These are phyloP conservation scores for Ctena decussata DNA, from an alignment of 2,888 invertebrate genomes.

Conservation along the genomic window DNA sequence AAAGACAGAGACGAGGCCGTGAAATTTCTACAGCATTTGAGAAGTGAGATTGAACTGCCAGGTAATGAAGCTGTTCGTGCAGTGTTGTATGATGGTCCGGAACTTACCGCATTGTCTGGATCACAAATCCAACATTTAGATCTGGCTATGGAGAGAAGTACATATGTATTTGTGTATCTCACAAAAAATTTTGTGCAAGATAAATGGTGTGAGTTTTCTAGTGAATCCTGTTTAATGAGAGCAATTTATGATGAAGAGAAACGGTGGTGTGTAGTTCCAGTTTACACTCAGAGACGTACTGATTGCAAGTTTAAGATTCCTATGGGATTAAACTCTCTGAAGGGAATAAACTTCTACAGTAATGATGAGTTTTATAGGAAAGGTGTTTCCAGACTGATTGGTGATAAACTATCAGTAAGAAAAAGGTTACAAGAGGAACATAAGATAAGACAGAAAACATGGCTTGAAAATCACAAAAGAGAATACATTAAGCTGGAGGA, in stretches of 20 bases:
- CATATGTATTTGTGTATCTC: conserved; percentile 78
- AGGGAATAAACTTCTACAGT: conserved; percentile 77
- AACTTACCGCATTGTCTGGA: conserved; percentile 49
- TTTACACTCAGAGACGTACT: conserved; percentile 69
- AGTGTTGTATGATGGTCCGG: conserved; percentile 67
- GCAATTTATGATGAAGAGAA: conserved; percentile 75
- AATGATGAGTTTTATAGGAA: conserved; percentile 74
- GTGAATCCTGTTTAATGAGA: conserved; percentile 77
- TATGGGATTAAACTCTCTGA: conserved; percentile 75
- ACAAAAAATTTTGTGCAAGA: conserved; percentile 73
- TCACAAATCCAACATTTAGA: conserved; percentile 61
- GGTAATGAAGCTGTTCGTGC: conserved; percentile 53
- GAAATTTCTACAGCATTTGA: conserved; percentile 66
- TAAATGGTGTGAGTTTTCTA: conserved; percentile 74
- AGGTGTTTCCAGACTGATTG: conserved; percentile 70
- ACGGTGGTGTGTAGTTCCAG: conserved; percentile 80
- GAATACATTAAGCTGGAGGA: conserved; percentile 17
- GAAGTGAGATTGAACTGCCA: conserved; percentile 38
- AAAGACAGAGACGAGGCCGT: conserved; percentile 63
- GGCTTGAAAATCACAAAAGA: conserved; percentile 53
- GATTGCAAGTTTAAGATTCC: conserved; percentile 65
- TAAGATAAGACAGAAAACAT: conserved; percentile 46
- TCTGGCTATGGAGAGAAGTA: conserved; percentile 71
- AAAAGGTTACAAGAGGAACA: conserved; percentile 34
- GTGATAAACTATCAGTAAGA: conserved; percentile 66